These are phyloP conservation scores for Austrofundulus limnaeus DNA, from an alignment of 2,113 vertebrate species.

Conservation along the genomic window DNA sequence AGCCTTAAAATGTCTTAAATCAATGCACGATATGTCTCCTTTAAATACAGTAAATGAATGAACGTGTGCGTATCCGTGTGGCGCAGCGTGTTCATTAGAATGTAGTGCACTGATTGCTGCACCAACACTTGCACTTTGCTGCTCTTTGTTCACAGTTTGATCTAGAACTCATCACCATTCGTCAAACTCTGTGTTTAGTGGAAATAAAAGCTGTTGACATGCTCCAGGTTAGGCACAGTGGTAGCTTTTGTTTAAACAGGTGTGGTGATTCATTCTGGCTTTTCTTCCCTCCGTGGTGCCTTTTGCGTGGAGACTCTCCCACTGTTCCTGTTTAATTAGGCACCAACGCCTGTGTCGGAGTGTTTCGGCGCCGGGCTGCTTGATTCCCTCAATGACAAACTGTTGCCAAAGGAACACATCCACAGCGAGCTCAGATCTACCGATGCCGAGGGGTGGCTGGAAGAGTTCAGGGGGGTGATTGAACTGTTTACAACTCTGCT, in stretches of 20 bases:
- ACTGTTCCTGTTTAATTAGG: slow-evolving; percentile 76
- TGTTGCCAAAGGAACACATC: slow-evolving; percentile 68
- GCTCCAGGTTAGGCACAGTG: slow-evolving; percentile 56
- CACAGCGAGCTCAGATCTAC: slow-evolving; percentile 40
- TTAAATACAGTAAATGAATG: not conserved
- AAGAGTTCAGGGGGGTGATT: slow-evolving; percentile 66
- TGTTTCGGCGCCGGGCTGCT: slow-evolving; percentile 45
- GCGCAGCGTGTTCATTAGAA: slow-evolving; percentile 36
- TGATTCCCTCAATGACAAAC: slow-evolving; percentile 64
- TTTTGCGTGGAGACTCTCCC: slow-evolving; percentile 61
- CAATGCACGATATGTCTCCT: too few relatives aligned
- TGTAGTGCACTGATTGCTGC: slow-evolving; percentile 26
- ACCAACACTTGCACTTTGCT: slow-evolving; percentile 49
- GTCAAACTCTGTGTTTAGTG: slow-evolving; percentile 38
- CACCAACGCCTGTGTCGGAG: slow-evolving; percentile 63
- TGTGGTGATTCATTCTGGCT: slow-evolving; percentile 63
- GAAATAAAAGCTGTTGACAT: slow-evolving; percentile 72
- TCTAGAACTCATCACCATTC: slow-evolving; percentile 51
- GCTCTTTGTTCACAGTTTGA: slow-evolving; percentile 58
- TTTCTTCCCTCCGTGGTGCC: slow-evolving; percentile 42
- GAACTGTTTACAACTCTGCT: slow-evolving; percentile 69
- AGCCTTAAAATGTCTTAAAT: too few relatives aligned
- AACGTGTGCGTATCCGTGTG: not conserved
- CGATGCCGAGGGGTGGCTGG: slow-evolving; percentile 57
- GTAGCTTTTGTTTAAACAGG: slow-evolving; percentile 71